Evolutionary conservation across 2,113 vertebrate species (phyloP), one percentile per base, ranked within the genome.

Genomic region (Nothoprocta perdicaria): DNA sequence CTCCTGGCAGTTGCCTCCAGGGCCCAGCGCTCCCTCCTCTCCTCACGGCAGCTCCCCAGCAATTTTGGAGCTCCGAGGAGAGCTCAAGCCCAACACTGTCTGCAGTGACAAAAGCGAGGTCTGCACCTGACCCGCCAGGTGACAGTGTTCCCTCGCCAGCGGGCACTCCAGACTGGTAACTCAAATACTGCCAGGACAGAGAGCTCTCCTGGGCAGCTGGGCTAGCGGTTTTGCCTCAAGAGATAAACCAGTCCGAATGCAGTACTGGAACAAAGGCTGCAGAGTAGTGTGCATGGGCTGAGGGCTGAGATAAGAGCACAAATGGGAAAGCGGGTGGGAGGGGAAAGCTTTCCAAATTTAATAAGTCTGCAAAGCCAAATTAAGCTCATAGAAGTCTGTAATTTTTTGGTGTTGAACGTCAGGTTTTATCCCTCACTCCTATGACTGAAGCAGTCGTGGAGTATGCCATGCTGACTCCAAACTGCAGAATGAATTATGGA

Each of bases 191-290:
- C 27, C 67, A 85, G 55, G 38, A 84, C 55, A 83, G 33, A 66
- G 46, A 74, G 45, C 40, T 69, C 0, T 2, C 41, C n/a, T 82
- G 38, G 52, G 74, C 45, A 77, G 45, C 62, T n/a, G 24, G 92
- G 79, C 76, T 79, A 17, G n/a, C 41, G 38, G 33, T 40, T 41
- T 71, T 80, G 40, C 33, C 10, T 76, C 7, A 66, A 29, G 71
- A 95, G 33, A 90, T 33, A 92, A 92, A 82, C n/a, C 84, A 92
- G 86, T 84, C 67, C 63, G 89, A 96, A 74, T 33, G 52, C 38
- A 67, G 19, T 17, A 73, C 50, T 87, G 33, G 81, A 93, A 89
- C 74, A 93, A 90, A 94, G 82, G 0, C 50, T 58, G 86, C 53
- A 86, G 50, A 66, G 90, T 27, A 79, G 14, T 16, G 19, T n/a